A percentile compares a stretch with the other conserved stretches of the same genome.
These are phyloP conservation scores for Peromyscus leucopus DNA, from an alignment of 2,113 vertebrate species.

Conservation along the genomic window DNA sequence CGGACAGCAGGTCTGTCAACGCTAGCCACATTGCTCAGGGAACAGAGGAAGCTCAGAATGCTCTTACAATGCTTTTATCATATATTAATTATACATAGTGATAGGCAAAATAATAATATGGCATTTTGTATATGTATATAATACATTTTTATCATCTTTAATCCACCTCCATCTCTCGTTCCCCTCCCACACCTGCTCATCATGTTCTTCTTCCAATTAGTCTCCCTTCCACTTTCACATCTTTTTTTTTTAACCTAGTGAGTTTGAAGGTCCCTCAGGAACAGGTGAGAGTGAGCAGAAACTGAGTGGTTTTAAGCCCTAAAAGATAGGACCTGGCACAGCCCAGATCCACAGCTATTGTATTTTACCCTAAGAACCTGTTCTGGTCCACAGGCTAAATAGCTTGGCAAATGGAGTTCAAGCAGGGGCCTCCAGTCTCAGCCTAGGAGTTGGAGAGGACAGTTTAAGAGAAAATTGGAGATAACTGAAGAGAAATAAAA, in stretches of 20 bases:
- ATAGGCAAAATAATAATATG: not conserved
- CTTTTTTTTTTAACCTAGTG: not conserved
- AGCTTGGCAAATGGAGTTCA: not conserved
- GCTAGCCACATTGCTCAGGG: not conserved
- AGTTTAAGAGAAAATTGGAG: too few species aligned
- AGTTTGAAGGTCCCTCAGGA: not conserved
- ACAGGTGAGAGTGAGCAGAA: not conserved
- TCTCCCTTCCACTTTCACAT: not conserved
- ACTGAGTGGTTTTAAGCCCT: not conserved
- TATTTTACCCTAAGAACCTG: not conserved
- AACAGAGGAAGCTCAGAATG: not conserved
- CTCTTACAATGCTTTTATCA: not conserved
- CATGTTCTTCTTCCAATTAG: not conserved
- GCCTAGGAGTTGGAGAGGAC: not conserved
- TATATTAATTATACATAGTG: not conserved
- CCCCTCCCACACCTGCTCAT: not conserved
- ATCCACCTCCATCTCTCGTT: not conserved
- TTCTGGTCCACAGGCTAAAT: too few species aligned
- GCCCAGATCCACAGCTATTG: not conserved
- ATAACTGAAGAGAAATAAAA: not conserved
- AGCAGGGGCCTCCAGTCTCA: not conserved
- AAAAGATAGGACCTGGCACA: not conserved
- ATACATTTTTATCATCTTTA: not conserved
- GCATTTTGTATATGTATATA: not conserved
- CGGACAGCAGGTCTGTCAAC: not conserved